Evolutionary conservation across 2,888 invertebrate genomes (phyloP).

Genomic region (Apamea epomidion): DNA sequence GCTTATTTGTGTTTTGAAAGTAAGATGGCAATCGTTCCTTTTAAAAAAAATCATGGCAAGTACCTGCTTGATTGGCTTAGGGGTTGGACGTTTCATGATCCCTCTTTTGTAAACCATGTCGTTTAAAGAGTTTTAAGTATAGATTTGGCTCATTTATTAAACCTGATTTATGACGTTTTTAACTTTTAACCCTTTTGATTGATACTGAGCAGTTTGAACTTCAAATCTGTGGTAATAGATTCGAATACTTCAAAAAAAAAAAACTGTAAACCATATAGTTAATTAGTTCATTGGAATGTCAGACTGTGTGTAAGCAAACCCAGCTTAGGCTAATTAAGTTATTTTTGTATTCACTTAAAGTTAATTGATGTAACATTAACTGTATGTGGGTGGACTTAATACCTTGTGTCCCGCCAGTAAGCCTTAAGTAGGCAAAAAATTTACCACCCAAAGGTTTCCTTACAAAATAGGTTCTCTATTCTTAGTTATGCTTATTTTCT

Average conservation of each 20-base stretch:
- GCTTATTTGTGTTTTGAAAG: conserved; percentile 21
- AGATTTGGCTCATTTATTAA: not conserved
- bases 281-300: not conserved
- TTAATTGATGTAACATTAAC: conserved; percentile 11
- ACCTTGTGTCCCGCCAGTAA: conserved; percentile 2
- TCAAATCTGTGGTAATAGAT: not conserved
- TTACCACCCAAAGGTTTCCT: conserved; percentile 37
- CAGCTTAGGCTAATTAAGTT: conserved; percentile 22
- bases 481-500: not conserved
- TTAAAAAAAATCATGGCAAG: conserved; percentile 13
- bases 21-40: not conserved
- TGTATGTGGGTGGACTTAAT: conserved; percentile 15
- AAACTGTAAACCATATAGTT: not conserved
- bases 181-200: not conserved
- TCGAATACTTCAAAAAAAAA: not conserved
- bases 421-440: not conserved
- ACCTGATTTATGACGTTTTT: not conserved
- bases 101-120: not conserved
- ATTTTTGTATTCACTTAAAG: conserved; percentile 1
- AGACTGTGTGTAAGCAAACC: not conserved
- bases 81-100: not conserved
- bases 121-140: not conserved
- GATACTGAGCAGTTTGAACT: not conserved
- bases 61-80: conserved; percentile 2
- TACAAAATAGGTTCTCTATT: not conserved